Conservation (phyloP, 2,888 invertebrate genomes). For the Drosophila nigricruria region DNA sequence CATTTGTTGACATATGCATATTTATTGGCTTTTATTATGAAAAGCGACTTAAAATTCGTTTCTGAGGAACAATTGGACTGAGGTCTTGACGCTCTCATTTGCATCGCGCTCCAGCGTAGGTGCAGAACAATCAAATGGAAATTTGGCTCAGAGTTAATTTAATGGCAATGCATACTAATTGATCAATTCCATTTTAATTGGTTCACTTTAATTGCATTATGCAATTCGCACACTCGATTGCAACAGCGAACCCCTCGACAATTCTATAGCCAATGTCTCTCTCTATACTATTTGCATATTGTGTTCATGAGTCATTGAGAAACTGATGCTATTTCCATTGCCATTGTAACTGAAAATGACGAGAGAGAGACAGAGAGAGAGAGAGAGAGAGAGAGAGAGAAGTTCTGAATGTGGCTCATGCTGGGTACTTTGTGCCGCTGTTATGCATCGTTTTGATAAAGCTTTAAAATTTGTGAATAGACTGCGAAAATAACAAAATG, state of each 20-base stretch:
- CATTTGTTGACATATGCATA: not conserved
- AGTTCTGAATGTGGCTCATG: not conserved
- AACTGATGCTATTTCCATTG: not conserved
- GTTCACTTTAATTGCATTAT: constrained; percentile 61
- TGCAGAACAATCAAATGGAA: constrained; percentile 28
- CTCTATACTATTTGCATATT: not conserved
- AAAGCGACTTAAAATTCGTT: constrained; percentile 11
- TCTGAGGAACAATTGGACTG: constrained; percentile 22
- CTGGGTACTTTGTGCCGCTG: not conserved
- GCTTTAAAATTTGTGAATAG: constrained; percentile 20
- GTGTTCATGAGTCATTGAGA: not conserved
- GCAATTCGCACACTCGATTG: constrained; percentile 50
- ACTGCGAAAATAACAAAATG: constrained; percentile 22
- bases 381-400: not conserved
- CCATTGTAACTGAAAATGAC: not conserved
- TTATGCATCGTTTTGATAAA: constrained; percentile 14
- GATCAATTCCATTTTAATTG: constrained; percentile 50
- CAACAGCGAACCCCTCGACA: constrained; percentile 5
- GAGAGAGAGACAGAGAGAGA: not conserved
- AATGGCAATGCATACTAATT: constrained; percentile 46
- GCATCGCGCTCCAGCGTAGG: constrained; percentile 17
- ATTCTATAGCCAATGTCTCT: not conserved
- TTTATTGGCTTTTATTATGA: constrained; percentile 8
- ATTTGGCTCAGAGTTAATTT: constrained; percentile 22
- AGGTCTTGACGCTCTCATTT: constrained; percentile 31